These are phyloP conservation scores for Hecatera dysodea DNA, from an alignment of 2,888 invertebrate genomes.

Conservation along the genomic window DNA sequence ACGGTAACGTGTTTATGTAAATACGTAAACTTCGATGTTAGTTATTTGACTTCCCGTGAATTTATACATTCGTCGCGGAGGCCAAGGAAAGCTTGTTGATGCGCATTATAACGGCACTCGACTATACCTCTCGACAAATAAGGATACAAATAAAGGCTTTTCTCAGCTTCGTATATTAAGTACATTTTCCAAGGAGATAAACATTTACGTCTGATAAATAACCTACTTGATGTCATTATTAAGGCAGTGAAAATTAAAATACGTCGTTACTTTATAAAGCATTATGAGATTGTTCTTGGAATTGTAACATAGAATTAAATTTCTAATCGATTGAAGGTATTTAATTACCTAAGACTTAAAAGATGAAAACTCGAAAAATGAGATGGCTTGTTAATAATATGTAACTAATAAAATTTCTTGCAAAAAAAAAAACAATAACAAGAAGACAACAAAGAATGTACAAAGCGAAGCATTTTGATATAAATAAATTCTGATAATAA, in stretches of 20 bases:
- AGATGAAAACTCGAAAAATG: not conserved
- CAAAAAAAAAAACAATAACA: constrained; percentile 7
- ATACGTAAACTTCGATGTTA: constrained; percentile 79
- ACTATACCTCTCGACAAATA: constrained; percentile 51
- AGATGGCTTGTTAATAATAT: too few species aligned
- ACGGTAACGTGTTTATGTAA: constrained; percentile 82
- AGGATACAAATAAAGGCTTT: too few species aligned
- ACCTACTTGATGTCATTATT: not conserved
- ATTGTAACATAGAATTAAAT: too few species aligned
- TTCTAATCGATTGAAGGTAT: not conserved
- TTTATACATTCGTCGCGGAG: constrained; percentile 73
- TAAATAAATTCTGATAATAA: constrained; percentile 31
- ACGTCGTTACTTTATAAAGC: not conserved
- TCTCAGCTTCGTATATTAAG: constrained; percentile 5
- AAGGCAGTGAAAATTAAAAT: not conserved
- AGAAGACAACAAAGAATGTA: constrained; percentile 10
- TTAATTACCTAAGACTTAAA: not conserved
- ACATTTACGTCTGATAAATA: not conserved
- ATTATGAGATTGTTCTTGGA: too few species aligned
- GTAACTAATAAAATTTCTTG: not conserved
- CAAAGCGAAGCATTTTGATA: constrained; percentile 10
- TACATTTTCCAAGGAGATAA: not conserved
- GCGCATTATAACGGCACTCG: constrained; percentile 50
- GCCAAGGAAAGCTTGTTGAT: constrained; percentile 64
- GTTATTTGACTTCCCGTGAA: constrained; percentile 79